Conservation (phyloP, 2,888 invertebrate genomes). For the Parasteatoda lunata region DNA sequence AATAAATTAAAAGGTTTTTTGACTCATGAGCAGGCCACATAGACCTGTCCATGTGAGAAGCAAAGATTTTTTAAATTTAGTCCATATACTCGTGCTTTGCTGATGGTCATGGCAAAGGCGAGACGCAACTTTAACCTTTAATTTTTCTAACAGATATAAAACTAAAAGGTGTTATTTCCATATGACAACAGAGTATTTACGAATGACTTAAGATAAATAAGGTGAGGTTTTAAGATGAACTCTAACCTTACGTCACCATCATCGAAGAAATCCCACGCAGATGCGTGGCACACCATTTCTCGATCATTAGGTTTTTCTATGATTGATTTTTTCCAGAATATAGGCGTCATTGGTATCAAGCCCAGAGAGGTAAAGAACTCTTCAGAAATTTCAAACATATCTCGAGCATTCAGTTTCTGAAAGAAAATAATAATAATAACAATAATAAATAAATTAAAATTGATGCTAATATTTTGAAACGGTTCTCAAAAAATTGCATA, state of each 20-base stretch:
- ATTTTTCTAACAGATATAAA: too few relatives aligned
- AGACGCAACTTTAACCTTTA: background rate
- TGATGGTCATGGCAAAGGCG: background rate
- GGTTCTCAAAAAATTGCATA: too few relatives aligned
- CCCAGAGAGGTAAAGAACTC: constrained; percentile 19
- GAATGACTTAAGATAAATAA: too few relatives aligned
- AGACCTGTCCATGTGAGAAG: constrained; percentile 3
- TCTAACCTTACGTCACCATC: constrained; percentile 15
- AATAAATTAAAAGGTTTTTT: background rate
- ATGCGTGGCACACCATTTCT: constrained; percentile 33
- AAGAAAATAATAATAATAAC: background rate
- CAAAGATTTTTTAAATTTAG: background rate
- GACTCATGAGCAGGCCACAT: background rate
- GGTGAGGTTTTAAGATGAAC: too few relatives aligned
- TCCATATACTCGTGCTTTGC: background rate
- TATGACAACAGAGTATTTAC: too few relatives aligned
- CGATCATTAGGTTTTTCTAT: constrained; percentile 17
- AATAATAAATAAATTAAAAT: too few relatives aligned
- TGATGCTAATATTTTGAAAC: too few relatives aligned
- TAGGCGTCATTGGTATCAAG: constrained; percentile 2
- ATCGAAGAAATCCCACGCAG: constrained; percentile 23
- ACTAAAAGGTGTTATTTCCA: too few relatives aligned
- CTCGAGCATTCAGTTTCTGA: constrained; percentile 15
- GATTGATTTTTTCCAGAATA: constrained; percentile 22
- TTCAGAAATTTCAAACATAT: constrained; percentile 14